A percentile compares a stretch with the other conserved stretches of the same genome.
These are phyloP conservation scores for Trissolcus brochymenae DNA, from an alignment of 2,888 invertebrate genomes.

Conservation along the genomic window DNA sequence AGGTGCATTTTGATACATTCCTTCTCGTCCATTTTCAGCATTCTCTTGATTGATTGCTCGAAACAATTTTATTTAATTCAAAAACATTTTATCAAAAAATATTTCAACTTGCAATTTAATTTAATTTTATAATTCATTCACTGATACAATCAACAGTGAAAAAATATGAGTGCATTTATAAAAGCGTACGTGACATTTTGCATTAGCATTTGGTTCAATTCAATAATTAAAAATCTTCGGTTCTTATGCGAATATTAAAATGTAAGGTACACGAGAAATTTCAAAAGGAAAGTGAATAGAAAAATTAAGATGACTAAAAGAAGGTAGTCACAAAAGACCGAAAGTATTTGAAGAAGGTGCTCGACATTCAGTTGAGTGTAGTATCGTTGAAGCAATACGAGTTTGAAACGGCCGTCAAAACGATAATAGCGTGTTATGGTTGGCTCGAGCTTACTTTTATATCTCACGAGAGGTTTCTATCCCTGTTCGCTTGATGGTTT, in stretches of 20 bases:
- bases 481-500: constrained; percentile 46
- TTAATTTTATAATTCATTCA: no score
- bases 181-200: no score
- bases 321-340: constrained; percentile 40
- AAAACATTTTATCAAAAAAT: no score
- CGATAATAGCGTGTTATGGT: constrained; percentile 70
- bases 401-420: constrained; percentile 58
- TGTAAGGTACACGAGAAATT: constrained; percentile 16
- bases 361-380: constrained; percentile 62
- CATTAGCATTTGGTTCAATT: no score
- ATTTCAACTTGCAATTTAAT: no score
- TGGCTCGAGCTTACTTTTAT: constrained; percentile 71
- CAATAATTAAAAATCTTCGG: constrained; percentile 2
- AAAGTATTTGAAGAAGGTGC: constrained; percentile 59
- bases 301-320: constrained; percentile 36
- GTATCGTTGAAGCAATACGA: constrained; percentile 56
- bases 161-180: no score
- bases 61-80: no score
- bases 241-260: constrained; percentile 23
- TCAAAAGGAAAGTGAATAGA: constrained; percentile 31
- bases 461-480: constrained; percentile 63
- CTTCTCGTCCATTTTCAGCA: no score
- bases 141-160: no score
- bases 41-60: no score
- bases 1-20: no score